Base-by-base conservation (phyloP, 2,113 vertebrate genomes). In the Paratilapia polleni region DNA sequence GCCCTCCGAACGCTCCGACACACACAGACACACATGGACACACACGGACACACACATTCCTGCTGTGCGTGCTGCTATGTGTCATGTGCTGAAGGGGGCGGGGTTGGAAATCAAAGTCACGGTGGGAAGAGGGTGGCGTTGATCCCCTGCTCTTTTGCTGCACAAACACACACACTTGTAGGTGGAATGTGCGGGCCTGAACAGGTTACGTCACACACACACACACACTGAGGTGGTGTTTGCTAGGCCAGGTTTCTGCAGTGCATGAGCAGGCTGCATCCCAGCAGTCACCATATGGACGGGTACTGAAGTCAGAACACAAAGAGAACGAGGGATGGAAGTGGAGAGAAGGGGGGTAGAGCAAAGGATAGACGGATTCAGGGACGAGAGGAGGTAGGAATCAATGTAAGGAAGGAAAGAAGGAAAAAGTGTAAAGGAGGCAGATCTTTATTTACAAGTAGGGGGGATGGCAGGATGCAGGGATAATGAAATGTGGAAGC, bases 261-360 rank as follows among this genome's bases (percentile, higher is more conserved):
- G 93, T 0, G 93, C 90, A 8, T 5, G 91, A 92, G 92, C 95
- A 94, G 93, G 82, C 90, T 87, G 94, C 43, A 77, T 77, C 95
- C 66, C 96, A 95, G 95, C 95, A 94, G 93, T 92, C 87, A 78
- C 95, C 96, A 96, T 96, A 96, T 96, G 96, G 96, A 91, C 78
- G 26, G 66, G 63, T 66, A 91, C 88, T 92, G 84, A 87, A 91
- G 87, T 86, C 79, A 86, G 79, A 87, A 91, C 87, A 87, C 41
- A 85, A 61, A 83, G 63, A 74, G 78, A 76, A 13, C 11, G 4
- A 38, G 47, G 62, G 77, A 78, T 38, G 54, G 56, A 79, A 47
- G 20, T 31, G 47, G 14, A 54, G 14, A 43, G 8, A 34, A 57
- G 66, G 20, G 43, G 47, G 78, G 60, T 47, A n/a, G 36, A 66